phyloP scores from a whole-genome alignment of 2,113 vertebrate species.

The Piaya cayana region DNA sequence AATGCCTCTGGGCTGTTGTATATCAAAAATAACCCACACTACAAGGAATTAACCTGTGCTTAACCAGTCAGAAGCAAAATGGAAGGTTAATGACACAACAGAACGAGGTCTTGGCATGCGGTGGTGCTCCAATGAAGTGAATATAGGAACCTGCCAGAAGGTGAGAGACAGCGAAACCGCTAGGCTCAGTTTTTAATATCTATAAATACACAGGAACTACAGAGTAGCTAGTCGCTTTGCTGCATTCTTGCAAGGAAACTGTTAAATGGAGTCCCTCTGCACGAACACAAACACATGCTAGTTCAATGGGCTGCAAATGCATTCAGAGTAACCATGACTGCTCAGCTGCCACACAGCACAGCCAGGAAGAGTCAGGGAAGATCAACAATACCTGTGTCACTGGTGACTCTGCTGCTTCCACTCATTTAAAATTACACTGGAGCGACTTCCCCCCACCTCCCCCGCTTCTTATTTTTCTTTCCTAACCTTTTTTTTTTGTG shows the following conservation, averaged over 20 bases:
- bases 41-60: background rate
- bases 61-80: constrained; percentile 8
- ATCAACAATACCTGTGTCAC: background rate
- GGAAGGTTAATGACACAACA: background rate
- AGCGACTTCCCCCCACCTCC: background rate
- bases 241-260: background rate
- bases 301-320: background rate
- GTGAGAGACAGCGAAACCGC: background rate
- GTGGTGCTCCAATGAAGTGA: background rate
- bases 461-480: background rate
- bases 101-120: background rate
- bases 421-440: background rate
- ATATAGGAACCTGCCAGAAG: background rate
- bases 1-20: background rate
- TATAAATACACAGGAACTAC: constrained; percentile 13
- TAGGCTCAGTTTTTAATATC: background rate
- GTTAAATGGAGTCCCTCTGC: background rate
- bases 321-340: background rate
- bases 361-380: background rate
- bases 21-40: background rate
- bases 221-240: background rate
- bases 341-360: background rate
- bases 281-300: background rate
- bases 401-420: constrained; percentile 10
- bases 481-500: background rate